Conservation (phyloP, 2,797 vertebrate genomes). For the Danio choprae region DNA sequence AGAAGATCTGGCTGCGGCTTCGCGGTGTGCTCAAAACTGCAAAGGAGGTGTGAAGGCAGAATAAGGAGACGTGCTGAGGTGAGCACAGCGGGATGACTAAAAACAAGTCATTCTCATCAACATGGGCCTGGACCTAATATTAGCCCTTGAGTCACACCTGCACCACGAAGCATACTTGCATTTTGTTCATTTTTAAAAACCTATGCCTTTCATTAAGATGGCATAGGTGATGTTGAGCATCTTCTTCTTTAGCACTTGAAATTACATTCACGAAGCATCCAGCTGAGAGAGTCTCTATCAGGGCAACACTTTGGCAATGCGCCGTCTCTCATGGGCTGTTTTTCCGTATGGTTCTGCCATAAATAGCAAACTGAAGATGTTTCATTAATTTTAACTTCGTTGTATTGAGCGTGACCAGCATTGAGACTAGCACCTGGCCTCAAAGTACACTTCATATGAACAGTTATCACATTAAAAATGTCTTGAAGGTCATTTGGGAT, state of each 20-base stretch:
- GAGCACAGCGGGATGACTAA: constrained; percentile 50
- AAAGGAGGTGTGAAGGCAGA: constrained; percentile 54
- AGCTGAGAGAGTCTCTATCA: constrained; percentile 44
- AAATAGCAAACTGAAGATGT: constrained; percentile 28
- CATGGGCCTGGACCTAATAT: constrained; percentile 55
- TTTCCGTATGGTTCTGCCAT: constrained; percentile 25
- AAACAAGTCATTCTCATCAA: constrained; percentile 55
- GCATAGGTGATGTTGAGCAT: constrained; percentile 24
- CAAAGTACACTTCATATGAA: not conserved
- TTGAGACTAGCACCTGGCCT: not conserved
- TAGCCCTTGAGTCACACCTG: constrained; percentile 53
- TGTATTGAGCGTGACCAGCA: constrained; percentile 30
- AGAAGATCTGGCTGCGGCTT: constrained; percentile 38
- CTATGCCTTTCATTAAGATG: constrained; percentile 20
- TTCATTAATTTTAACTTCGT: constrained; percentile 34
- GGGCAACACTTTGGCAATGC: constrained; percentile 26
- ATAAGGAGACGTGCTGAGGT: constrained; percentile 45
- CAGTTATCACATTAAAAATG: not conserved
- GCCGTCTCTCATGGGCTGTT: constrained; percentile 29
- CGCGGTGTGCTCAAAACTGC: constrained; percentile 36
- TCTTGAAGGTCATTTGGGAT: not conserved
- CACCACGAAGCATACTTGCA: not conserved
- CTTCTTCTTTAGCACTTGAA: constrained; percentile 40
- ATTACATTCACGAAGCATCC: constrained; percentile 46
- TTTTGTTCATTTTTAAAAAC: constrained; percentile 19